Conservation (phyloP, 2,797 vertebrate genomes). For the Menidia menidia region DNA sequence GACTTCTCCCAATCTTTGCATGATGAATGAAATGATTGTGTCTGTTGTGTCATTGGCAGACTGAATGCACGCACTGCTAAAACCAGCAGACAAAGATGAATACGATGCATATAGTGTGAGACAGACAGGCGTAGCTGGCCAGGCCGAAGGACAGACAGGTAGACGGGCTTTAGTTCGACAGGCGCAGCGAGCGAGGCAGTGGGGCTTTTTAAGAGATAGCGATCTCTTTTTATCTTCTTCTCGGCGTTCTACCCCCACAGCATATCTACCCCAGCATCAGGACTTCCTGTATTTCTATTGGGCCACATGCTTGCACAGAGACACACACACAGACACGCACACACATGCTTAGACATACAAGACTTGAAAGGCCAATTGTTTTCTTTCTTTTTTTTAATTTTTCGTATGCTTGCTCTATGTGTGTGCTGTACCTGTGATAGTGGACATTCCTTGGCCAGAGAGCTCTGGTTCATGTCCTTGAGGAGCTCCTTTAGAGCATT, state of each 20-base stretch:
- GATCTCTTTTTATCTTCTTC: constrained; percentile 66
- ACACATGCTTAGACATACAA: constrained; percentile 16
- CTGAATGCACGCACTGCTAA: constrained; percentile 27
- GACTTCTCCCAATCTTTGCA: constrained; percentile 45
- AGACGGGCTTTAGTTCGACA: constrained; percentile 43
- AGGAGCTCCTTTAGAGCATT: constrained; percentile 97
- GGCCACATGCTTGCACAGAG: constrained; percentile 37
- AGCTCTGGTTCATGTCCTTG: constrained; percentile 98
- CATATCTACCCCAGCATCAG: constrained; percentile 69
- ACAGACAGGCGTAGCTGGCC: neutral
- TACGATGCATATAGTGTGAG: constrained; percentile 23
- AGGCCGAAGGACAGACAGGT: constrained; percentile 30
- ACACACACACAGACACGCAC: constrained; percentile 20
- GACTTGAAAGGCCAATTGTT: constrained; percentile 26
- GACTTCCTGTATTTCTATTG: constrained; percentile 59
- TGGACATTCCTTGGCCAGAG: constrained; percentile 96
- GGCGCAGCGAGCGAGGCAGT: constrained; percentile 41
- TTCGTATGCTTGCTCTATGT: constrained; percentile 6
- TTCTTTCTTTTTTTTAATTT: neutral
- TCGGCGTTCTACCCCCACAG: constrained; percentile 41
- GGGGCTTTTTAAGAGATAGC: constrained; percentile 72
- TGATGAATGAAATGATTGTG: constrained; percentile 58
- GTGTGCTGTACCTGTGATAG: constrained; percentile 83
- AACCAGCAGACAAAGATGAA: constrained; percentile 3
- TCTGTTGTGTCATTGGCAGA: constrained; percentile 55